These are phyloP conservation scores for Orestias chungarensis DNA, from an alignment of 2,797 vertebrate species.

Conservation along the genomic window DNA sequence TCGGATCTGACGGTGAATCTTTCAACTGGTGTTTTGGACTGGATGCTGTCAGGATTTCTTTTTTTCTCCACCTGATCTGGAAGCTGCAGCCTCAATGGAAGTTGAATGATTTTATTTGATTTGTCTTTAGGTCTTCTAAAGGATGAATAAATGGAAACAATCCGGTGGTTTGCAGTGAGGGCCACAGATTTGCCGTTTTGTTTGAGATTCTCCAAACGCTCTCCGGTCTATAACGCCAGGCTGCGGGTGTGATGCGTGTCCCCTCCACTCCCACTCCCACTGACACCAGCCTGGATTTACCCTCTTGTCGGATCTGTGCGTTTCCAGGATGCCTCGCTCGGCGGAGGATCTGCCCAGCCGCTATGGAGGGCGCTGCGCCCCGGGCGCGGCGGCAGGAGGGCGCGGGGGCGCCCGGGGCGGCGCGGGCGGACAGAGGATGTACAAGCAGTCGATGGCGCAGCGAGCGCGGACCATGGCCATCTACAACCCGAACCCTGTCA, in stretches of 20 bases:
- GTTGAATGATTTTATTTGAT: constrained; percentile 37
- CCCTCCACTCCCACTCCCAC: constrained; percentile 75
- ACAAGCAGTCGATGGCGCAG: constrained; percentile 99
- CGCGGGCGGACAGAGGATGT: constrained; percentile 89
- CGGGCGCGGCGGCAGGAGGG: constrained; percentile 84
- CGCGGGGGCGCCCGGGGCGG: constrained; percentile 85
- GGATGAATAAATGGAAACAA: constrained; percentile 64
- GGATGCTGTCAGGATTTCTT: constrained; percentile 49
- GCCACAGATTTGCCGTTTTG: constrained; percentile 31
- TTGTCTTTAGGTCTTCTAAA: constrained; percentile 11
- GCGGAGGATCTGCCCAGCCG: constrained; percentile 92
- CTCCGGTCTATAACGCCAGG: constrained; percentile 41
- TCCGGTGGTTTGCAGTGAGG: constrained; percentile 53
- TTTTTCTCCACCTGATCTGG: constrained; percentile 36
- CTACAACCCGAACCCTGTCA: constrained; percentile 98
- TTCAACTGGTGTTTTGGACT: constrained; percentile 70
- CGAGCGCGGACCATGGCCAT: constrained; percentile 98
- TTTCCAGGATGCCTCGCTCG: constrained; percentile 95
- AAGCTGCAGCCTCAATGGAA: constrained; percentile 50
- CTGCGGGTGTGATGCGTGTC: constrained; percentile 82
- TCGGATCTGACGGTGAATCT: constrained; percentile 24
- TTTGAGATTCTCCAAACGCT: constrained; percentile 32
- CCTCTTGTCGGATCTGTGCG: constrained; percentile 82
- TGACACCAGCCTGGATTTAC: constrained; percentile 84
- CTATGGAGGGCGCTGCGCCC: constrained; percentile 89